Conservation (phyloP, 2,888 invertebrate genomes). For the Cistogaster globosa region DNA sequence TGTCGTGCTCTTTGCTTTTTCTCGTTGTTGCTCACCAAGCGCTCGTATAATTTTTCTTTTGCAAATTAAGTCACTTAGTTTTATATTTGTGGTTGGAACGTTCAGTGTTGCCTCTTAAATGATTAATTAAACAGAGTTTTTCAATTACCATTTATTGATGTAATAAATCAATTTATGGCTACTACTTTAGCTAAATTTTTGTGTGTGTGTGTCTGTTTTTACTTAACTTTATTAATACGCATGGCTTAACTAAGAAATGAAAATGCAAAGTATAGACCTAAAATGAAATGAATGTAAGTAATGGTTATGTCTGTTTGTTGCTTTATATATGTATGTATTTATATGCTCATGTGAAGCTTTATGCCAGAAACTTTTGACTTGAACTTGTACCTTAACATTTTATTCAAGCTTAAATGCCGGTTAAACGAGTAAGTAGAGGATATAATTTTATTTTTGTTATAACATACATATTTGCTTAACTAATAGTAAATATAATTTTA, state of each 20-base stretch:
- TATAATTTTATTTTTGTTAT: constrained; percentile 22
- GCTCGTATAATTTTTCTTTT: constrained; percentile 52
- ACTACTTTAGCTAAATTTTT: constrained; percentile 57
- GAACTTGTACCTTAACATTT: constrained; percentile 62
- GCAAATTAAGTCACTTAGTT: constrained; percentile 46
- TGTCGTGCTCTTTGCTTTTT: constrained; percentile 50
- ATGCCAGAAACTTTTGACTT: constrained; percentile 40
- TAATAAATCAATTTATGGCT: constrained; percentile 77
- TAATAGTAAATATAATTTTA: background rate
- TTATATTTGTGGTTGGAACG: constrained; percentile 14
- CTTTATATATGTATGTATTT: background rate
- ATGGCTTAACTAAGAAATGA: constrained; percentile 38
- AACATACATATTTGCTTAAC: constrained; percentile 30
- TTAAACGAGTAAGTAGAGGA: constrained; percentile 53
- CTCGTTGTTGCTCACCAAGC: background rate
- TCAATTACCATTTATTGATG: constrained; percentile 79
- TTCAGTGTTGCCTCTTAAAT: constrained; percentile 71
- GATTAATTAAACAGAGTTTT: constrained; percentile 79
- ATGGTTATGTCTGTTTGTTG: constrained; percentile 14
- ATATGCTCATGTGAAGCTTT: background rate
- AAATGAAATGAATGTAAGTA: constrained; percentile 13
- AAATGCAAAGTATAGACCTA: constrained; percentile 21
- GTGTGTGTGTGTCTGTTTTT: constrained; percentile 35
- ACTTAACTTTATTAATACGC: constrained; percentile 52
- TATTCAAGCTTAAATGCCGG: constrained; percentile 56